A percentile compares a stretch with the other conserved stretches of the same genome.
Evolutionary conservation across 2,797 vertebrate species (phyloP).

Genomic region (Coilia nasus): DNA sequence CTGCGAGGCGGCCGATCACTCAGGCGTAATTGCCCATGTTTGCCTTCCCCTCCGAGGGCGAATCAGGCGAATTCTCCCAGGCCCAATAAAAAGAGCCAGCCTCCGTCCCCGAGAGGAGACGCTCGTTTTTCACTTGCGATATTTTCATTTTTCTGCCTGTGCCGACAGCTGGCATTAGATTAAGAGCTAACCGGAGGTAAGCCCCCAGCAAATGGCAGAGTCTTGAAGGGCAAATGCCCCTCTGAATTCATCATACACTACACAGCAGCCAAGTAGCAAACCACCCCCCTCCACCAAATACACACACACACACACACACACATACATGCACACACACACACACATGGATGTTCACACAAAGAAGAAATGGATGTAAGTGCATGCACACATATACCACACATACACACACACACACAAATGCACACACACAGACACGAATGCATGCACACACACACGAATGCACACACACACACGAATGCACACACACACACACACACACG

Average conservation of each 20-base stretch:
- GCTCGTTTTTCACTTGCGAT: slow-evolving; percentile 81
- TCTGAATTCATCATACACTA: slow-evolving; percentile 78
- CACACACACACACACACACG: not conserved
- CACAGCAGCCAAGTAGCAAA: not conserved
- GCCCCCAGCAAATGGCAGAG: slow-evolving; percentile 76
- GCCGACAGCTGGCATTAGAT: slow-evolving; percentile 82
- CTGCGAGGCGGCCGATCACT: slow-evolving; percentile 69
- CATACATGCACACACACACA: no score
- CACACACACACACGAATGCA: not conserved
- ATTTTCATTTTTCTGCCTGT: slow-evolving; percentile 78
- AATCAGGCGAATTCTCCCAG: slow-evolving; percentile 71
- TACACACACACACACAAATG: not conserved
- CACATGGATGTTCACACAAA: not conserved
- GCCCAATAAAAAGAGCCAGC: slow-evolving; percentile 73
- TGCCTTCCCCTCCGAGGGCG: slow-evolving; percentile 74
- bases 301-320: not conserved
- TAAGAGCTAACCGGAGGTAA: slow-evolving; percentile 74
- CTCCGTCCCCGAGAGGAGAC: slow-evolving; percentile 71
- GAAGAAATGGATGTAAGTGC: no score
- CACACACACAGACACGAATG: not conserved
- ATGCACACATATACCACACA: no score
- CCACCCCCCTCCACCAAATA: not conserved
- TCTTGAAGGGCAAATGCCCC: slow-evolving; percentile 82
- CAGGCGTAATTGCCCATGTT: slow-evolving; percentile 77
- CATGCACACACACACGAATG: not conserved